A percentile compares a stretch with the other conserved stretches of the same genome.
These are phyloP conservation scores for Netelia fuscicornis DNA, from an alignment of 2,888 invertebrate genomes.

Conservation along the genomic window DNA sequence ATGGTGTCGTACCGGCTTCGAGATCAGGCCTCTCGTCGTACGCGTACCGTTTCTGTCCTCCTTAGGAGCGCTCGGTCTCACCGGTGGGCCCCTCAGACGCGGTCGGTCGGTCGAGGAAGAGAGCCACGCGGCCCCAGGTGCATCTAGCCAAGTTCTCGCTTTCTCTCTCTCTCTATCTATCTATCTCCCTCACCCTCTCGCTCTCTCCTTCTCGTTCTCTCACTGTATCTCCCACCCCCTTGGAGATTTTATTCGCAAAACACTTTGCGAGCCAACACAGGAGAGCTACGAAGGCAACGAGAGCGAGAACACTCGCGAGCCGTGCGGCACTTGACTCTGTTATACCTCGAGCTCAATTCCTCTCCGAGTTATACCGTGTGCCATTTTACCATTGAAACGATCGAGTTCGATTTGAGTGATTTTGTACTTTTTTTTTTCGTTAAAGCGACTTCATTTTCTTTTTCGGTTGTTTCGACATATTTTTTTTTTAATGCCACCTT, in stretches of 20 bases:
- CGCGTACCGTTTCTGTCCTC: constrained; percentile 85
- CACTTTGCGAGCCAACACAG: constrained; percentile 67
- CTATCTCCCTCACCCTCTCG: neutral
- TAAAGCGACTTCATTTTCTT: too few species aligned
- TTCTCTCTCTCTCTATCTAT: neutral
- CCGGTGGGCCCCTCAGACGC: constrained; percentile 81
- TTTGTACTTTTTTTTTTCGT: neutral
- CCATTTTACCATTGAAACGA: constrained; percentile 56
- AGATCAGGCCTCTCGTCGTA: constrained; percentile 78
- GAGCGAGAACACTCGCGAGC: constrained; percentile 59
- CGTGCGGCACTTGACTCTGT: constrained; percentile 66
- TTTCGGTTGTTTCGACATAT: too few species aligned
- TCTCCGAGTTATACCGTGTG: constrained; percentile 60
- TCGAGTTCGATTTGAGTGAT: constrained; percentile 35
- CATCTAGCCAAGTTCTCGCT: constrained; percentile 66
- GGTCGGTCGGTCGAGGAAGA: constrained; percentile 83
- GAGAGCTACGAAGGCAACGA: constrained; percentile 79
- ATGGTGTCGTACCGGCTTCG: constrained; percentile 81
- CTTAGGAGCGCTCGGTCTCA: constrained; percentile 79
- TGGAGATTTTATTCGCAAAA: constrained; percentile 67
- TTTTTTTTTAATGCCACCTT: neutral
- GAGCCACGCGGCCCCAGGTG: constrained; percentile 82
- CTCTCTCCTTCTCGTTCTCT: neutral
- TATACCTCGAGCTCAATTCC: constrained; percentile 53
- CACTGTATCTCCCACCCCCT: constrained; percentile 19